Evolutionary conservation across 2,113 vertebrate genomes (phyloP).

Genomic region (Pithys albifrons): DNA sequence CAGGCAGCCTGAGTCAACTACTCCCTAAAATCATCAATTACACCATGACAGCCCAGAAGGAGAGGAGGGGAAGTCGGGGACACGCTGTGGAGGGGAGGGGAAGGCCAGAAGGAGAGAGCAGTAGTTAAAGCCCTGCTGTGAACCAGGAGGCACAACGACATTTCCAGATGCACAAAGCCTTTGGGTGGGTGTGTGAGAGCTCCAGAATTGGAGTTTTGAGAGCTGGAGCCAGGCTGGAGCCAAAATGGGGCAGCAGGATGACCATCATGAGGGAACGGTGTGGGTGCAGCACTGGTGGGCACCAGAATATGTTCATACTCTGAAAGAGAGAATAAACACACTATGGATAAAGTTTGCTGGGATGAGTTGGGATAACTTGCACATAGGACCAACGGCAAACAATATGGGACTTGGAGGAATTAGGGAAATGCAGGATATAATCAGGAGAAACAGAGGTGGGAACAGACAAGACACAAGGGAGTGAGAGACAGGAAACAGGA

Average conservation of each 20-base stretch:
- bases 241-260: accelerated
- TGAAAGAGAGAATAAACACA: not conserved
- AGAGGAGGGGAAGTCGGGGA: slow-evolving; percentile 50
- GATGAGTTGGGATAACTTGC: not conserved
- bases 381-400: not conserved
- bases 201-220: not conserved
- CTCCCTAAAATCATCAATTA: slow-evolving; percentile 67
- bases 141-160: not conserved
- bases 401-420: not conserved
- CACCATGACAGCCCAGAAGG: not conserved
- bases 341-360: not conserved
- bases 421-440: not conserved
- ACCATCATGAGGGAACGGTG: accelerated
- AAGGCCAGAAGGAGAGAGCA: slow-evolving; percentile 15
- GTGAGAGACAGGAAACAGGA: not conserved
- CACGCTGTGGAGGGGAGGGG: not conserved
- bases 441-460: not conserved
- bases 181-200: not conserved
- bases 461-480: not conserved
- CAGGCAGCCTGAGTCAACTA: slow-evolving; percentile 43
- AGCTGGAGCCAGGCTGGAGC: not conserved
- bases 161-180: not conserved
- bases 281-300: accelerated
- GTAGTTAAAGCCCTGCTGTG: not conserved
- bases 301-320: not conserved